Evolutionary conservation across 2,113 vertebrate genomes (phyloP), one percentile per base, ranked within the genome.

Genomic region (Etheostoma cragini): DNA sequence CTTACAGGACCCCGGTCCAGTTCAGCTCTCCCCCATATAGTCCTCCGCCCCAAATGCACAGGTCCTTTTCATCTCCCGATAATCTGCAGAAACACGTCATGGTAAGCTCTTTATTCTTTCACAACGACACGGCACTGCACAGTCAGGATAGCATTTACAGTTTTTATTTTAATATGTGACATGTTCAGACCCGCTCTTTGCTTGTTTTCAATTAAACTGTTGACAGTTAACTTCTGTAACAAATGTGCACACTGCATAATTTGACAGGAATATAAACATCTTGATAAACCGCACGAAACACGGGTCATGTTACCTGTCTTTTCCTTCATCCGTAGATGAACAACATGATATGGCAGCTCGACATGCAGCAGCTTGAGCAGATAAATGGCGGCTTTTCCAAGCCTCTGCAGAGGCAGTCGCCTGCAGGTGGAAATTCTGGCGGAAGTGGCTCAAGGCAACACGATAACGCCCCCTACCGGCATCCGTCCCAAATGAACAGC

Each of bases 21-120:
- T 74, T 87, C 78, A 92, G n/a, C 0, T 78, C 94, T 2, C 88
- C 92, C 0, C 93, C 92, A 0, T 94, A 93, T 76, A 79, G 88
- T 0, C 78, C 95, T 1, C 76, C 78, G 0, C 94, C 91, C 70
- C 87, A 82, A 67, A 68, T 93, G 60, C 96, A 97, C 78, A 95
- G 96, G 68, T 90, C 95, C 4, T 94, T 94, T 72, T 94, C 93
- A 0, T 83, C 94, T 6, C 93, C 95, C 0, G 96, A 97, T 17
- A 95, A 79, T 90, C 95, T 97, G 63, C 97, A 98, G 82, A 96
- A 96, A 86, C 95, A 97, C 74, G 96, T 83, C 0, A 87, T 95
- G 96, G 98, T 99, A 94, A 86, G 88, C 0, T 42, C 24, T 53
- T 33, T 21, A 3, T 24, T 6, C 30, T 53, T 14, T 26, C 8